Base-by-base conservation (phyloP, 2,797 vertebrate genomes). In the Gymnopithys bicolor region DNA sequence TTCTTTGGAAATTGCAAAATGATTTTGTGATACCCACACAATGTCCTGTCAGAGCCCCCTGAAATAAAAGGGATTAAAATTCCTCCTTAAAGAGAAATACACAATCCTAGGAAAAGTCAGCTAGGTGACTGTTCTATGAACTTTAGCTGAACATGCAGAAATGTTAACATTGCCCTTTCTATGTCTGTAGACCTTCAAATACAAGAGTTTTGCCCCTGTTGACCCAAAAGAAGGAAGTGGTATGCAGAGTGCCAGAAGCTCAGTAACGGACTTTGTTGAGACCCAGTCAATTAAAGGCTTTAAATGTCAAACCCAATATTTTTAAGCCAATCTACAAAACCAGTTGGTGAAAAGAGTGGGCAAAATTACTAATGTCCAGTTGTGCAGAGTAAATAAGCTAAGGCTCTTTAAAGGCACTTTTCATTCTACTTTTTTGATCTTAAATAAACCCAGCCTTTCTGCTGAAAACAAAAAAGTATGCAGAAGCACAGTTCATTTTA, bases 281-380 rank as follows among this genome's bases (percentile, higher is more conserved):
- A 90, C n/a, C 30, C 19, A 52, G 74, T 89, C 85, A 94, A 94
- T 95, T 96, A 95, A 64, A 53, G 77, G 77, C 83, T 92, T 90
- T 95, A 94, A 89, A 94, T 94, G 91, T 94, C 93, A 96, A 74
- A 94, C 19, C 0, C 74, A 93, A 89, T 96, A 94, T 84, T 94
- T 95, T 94, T 60, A 94, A 94, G 63, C 66, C n/a, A 59, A 70
- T 62, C 52, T 88, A 66, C 87, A 87, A 91, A 94, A 84, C 11
- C 30, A 70, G 86, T 5, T n/a, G 70, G 24, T 64, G 52, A 94
- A 94, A 95, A 91, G 48, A 55, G n/a, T 24, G 46, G 32, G 30
- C 22, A 93, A 88, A 91, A n/a, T 81, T 90, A 69, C 87, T 76
- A n/a, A 92, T 58, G 84, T 86, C 52, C 73, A 82, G 46, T 93